A percentile compares a stretch with the other conserved stretches of the same genome.
Conservation (phyloP, 2,888 invertebrate species). For the Philaethria dido region DNA sequence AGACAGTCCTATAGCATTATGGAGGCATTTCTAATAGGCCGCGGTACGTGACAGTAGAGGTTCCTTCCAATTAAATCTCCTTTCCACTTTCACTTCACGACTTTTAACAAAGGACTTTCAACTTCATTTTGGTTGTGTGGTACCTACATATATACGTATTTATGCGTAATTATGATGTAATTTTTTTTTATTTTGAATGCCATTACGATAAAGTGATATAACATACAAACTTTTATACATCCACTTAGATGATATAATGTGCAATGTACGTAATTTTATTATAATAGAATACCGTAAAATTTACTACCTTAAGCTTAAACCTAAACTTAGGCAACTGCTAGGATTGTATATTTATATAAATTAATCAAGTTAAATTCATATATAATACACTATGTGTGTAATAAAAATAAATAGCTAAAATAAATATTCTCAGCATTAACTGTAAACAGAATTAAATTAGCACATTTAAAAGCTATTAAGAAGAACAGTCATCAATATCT, state of each 20-base stretch:
- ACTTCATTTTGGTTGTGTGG: slow-evolving; percentile 12
- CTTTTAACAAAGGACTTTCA: slow-evolving; percentile 49
- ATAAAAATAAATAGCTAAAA: not conserved
- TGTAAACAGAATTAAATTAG: slow-evolving; percentile 5
- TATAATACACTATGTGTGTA: not conserved
- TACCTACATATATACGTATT: not conserved
- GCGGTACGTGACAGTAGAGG: slow-evolving; percentile 67
- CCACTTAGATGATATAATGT: not conserved
- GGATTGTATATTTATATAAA: not conserved
- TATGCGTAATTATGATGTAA: not conserved
- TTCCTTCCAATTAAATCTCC: slow-evolving; percentile 55
- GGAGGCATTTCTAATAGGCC: slow-evolving; percentile 44
- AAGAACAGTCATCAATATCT: slow-evolving; percentile 32
- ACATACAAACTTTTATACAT: not conserved
- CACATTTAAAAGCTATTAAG: slow-evolving; percentile 25
- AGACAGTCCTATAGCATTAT: slow-evolving; percentile 31
- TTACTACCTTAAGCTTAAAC: not conserved
- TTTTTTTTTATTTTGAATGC: not conserved
- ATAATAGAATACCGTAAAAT: slow-evolving; percentile 1
- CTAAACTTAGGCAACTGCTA: not conserved
- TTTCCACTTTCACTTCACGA: slow-evolving; percentile 52
- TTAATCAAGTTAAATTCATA: not conserved
- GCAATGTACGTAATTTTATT: not conserved
- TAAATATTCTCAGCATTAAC: not conserved
- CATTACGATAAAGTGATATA: slow-evolving; percentile 1